Base-by-base conservation (phyloP, 2,888 invertebrate species). In the Lucinisca nassula region DNA sequence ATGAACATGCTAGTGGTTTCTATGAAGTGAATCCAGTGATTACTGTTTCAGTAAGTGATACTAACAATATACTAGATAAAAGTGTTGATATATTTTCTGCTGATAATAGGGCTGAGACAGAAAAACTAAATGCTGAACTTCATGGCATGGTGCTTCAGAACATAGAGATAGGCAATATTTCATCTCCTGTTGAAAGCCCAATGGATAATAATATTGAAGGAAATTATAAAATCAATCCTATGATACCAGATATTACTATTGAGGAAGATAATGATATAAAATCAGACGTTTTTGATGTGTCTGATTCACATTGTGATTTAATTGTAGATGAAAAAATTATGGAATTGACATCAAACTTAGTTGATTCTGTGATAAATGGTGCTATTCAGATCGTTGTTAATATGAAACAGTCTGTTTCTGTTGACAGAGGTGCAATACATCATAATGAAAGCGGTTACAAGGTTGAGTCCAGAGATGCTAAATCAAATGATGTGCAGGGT, bases 141-240 rank as follows among this genome's bases (percentile, higher is more conserved):
- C 81, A 88, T 72, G 89, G 89, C 21, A 85, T 83, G 14, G 80
- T 89, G 12, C 77, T 89, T 32, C 89, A 89, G 72, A 89, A 89
- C 70, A 89, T 89, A 45, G 83, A 73, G 30, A 83, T 83, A 32
- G 90, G 90, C 1, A 83, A 87, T 78, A 84, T 85, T 21, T 90
- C 85, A 37, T 90, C 90, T 14, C 90, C 90, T n/a, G 70, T 85
- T n/a, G 90, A 84, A 58, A 90, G 87, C 76, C 87, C 90, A 1
- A 85, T 78, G 81, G 90, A 90, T 45, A 82, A 90, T 12, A 67
- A 81, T n/a, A 37, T 87, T 40, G 58, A 37, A 14, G 35, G 85
- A 3, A 55, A 76, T 4, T 90, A 87, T 76, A 77, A 85, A 70
- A 87, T 87, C 6, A 90, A 90, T 58, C 87, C 89, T 45, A 78